Base-by-base conservation (phyloP, 2,113 vertebrate species). In the Daphoenositta chrysoptera region DNA sequence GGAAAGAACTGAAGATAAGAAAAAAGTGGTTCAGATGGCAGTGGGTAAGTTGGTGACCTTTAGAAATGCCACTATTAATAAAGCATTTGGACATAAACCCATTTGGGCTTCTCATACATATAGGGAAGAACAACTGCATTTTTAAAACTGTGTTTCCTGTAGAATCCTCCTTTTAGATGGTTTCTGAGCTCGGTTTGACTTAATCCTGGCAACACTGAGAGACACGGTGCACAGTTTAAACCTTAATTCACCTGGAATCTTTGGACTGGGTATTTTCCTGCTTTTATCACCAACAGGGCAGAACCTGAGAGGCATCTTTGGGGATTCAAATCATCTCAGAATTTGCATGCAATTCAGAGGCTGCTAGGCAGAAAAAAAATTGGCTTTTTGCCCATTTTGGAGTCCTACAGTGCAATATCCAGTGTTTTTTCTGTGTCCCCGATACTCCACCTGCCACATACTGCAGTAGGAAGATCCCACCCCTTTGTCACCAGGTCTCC, bases 1-100 rank as follows among this genome's bases (percentile, higher is more conserved):
- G 99, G 99, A 99, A 92, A 98, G 99, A 87, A 99, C 98, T 26
- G 99, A 99, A 45, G 99, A 99, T 82, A 99, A 99, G 98, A 99
- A 99, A 92, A 99, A 99, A 96, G 99, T 99, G 39, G 98, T 99
- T 91, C 98, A 99, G 93, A 95, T 99, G 98, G 98, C 98, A 94
- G 98, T 98, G 97, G 99, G 99, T 99, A 97, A 97, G 97, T 61
- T 17, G 17, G 24, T n/a, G 58, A 48, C 15, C 27, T 71, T 75
- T 60, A 51, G 39, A 86, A 89, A 64, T 58, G 33, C 10, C 22
- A 40, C 20, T 61, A 12, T 64, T 51, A n/a, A 31, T 31, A 63
- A 75, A 63, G 23, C 7, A 76, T 76, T 48, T 91, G 16, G 10
- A n/a, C 4, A 0, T 18, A 56, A 85, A 72, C 3, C 4, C 10